Percentiles rank a stretch among this genome's conserved stretches.
These are phyloP conservation scores for Drosophila nigricruria DNA, from an alignment of 2,888 invertebrate genomes.

Conservation along the genomic window DNA sequence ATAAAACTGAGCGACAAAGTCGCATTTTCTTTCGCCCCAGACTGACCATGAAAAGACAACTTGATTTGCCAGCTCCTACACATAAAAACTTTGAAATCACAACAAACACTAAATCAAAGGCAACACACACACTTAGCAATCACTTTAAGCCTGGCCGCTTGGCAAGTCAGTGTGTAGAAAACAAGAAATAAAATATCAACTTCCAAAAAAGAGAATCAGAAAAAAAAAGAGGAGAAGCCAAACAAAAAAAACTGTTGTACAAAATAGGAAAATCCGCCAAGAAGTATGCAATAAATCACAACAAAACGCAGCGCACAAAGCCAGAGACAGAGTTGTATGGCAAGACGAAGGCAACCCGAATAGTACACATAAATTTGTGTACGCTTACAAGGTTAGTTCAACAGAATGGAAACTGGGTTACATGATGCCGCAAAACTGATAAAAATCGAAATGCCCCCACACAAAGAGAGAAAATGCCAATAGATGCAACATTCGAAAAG, in stretches of 20 bases:
- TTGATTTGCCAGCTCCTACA: conserved; percentile 37
- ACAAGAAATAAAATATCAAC: conserved; percentile 49
- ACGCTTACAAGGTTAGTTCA: conserved; percentile 69
- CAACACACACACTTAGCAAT: conserved; percentile 30
- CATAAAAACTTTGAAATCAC: conserved; percentile 51
- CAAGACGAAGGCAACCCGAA: conserved; percentile 23
- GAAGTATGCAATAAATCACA: conserved; percentile 73
- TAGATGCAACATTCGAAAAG: conserved; percentile 71
- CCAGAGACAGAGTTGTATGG: conserved; percentile 40
- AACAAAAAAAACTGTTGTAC: conserved; percentile 47
- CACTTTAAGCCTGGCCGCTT: conserved; percentile 52
- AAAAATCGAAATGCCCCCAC: conserved; percentile 60
- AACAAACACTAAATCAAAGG: conserved; percentile 57
- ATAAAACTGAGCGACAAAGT: background rate
- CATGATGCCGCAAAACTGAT: conserved; percentile 63
- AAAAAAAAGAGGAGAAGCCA: background rate
- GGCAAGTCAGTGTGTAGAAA: conserved; percentile 38
- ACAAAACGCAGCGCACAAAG: conserved; percentile 56
- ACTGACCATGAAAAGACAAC: conserved; percentile 54
- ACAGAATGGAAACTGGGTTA: conserved; percentile 62
- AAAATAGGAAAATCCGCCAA: conserved; percentile 67
- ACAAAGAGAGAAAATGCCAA: conserved; percentile 56
- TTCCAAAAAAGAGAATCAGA: conserved; percentile 17
- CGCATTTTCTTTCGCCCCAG: background rate
- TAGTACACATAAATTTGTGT: conserved; percentile 69